Percentiles rank a stretch among this genome's conserved stretches.
Evolutionary conservation across 2,888 invertebrate species (phyloP).

Genomic region (Nephrotoma flavescens): DNA sequence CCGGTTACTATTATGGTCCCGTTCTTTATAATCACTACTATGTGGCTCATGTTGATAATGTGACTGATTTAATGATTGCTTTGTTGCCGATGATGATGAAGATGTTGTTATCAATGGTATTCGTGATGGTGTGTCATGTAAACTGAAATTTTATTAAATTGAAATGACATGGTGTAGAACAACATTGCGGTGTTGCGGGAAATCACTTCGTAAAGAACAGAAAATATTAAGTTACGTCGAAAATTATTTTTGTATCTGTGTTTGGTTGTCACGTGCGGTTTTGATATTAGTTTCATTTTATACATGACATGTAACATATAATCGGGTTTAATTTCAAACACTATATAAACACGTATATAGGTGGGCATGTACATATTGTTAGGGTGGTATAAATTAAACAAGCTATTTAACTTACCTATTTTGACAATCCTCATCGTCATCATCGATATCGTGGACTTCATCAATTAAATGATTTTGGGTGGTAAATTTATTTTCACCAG

Average conservation of each 20-base stretch:
- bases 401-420: conserved; percentile 22
- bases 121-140: conserved; percentile 61
- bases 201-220: not conserved
- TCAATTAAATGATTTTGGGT: not conserved
- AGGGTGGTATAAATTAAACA: not conserved
- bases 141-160: conserved; percentile 18
- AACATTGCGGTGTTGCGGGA: not conserved
- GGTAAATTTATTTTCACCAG: not conserved
- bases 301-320: not conserved
- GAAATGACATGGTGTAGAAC: conserved; percentile 13
- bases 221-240: not conserved
- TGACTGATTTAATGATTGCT: conserved; percentile 7
- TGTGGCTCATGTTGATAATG: not conserved
- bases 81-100: conserved; percentile 15
- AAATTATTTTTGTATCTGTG: not conserved
- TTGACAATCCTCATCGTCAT: conserved; percentile 28
- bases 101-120: conserved; percentile 51
- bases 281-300: not conserved
- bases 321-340: not conserved
- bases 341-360: not conserved
- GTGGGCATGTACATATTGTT: not conserved
- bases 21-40: conserved; percentile 9
- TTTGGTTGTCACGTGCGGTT: not conserved
- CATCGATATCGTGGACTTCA: conserved; percentile 25
- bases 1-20: conserved; percentile 10